Base-by-base conservation (phyloP, 1,140 invertebrate species). In the Diploscapter pachys region DNA sequence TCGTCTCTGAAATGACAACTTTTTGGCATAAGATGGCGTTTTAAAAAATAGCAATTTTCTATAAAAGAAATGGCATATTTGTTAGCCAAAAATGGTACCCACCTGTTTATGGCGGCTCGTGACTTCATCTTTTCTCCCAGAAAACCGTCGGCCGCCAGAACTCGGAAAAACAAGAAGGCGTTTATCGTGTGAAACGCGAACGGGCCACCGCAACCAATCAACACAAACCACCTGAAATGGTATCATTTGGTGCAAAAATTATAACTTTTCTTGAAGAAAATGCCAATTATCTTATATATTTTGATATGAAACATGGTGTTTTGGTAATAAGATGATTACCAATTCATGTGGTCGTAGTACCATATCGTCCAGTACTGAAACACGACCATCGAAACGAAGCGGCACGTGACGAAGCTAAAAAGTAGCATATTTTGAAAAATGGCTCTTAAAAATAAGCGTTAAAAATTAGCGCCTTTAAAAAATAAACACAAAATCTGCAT, bases 81-180 rank as follows among this genome's bases (percentile, higher is more conserved):
- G 31, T 31, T 31, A 31, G 31, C 31, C 31, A 31, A 31, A 31
- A 31, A 31, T 31, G 31, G 31, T 31, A 31, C 31, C 31, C 31
- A 31, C 31, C 31, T 31, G 31, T 31, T 31, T 31, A 31, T 31
- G 31, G 31, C 31, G 31, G 31, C 31, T 31, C 31, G 31, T 31
- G 31, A 31, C 31, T 31, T 31, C 31, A 31, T 31, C 2, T 66
- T 65, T 67, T 79, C 79, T 13, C 78, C 61, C 55, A 82, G 68
- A 50, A 78, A 77, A 8, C 81, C 81, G 72, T 82, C 81, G 5
- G 81, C 66, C 51, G 81, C 78, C 31, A 82, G 63, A 49, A 82
- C 56, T 13, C 81, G 71, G 59, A 74, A 57, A 62, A 82, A 82
- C 4, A 82, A 64, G 8, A 83, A n/a, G 31, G 53, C 56, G 67